Evolutionary conservation across 2,113 vertebrate genomes (phyloP).

Genomic region (Clarias magur): DNA sequence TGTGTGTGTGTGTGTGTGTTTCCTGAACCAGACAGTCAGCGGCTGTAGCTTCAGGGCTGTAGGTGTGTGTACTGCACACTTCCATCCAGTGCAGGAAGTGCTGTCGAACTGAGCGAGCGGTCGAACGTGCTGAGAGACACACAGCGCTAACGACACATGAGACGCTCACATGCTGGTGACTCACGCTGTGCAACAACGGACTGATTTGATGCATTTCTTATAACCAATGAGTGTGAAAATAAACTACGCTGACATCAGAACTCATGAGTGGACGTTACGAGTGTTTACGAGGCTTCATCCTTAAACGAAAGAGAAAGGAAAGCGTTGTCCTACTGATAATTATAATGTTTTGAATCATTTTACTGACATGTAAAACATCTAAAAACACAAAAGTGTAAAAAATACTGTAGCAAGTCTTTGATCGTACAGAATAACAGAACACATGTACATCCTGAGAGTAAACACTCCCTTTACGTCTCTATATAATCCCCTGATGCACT

Average conservation of each 20-base stretch:
- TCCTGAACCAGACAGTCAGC: background rate
- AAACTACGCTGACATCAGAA: background rate
- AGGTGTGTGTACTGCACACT: background rate
- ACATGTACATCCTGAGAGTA: too few relatives aligned
- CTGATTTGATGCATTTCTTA: background rate
- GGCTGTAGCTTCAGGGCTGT: background rate
- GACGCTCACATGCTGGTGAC: background rate
- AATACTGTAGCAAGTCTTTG: background rate
- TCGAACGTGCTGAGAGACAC: background rate
- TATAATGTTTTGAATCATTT: background rate
- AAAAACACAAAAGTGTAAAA: background rate
- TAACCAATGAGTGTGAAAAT: background rate
- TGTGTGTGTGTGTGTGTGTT: slow-evolving; percentile 32
- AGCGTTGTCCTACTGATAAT: too few relatives aligned
- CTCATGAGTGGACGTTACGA: background rate
- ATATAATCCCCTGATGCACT: too few relatives aligned
- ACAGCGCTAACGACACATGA: background rate
- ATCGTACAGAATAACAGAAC: too few relatives aligned
- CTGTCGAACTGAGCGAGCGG: background rate
- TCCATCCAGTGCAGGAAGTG: background rate
- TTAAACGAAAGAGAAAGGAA: background rate
- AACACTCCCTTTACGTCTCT: too few relatives aligned
- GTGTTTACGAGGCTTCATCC: background rate
- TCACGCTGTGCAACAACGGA: background rate
- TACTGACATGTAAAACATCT: background rate